Evolutionary conservation across 1,140 invertebrate species (phyloP), one percentile per base, ranked within the genome.

Genomic region (Magallana angulata): DNA sequence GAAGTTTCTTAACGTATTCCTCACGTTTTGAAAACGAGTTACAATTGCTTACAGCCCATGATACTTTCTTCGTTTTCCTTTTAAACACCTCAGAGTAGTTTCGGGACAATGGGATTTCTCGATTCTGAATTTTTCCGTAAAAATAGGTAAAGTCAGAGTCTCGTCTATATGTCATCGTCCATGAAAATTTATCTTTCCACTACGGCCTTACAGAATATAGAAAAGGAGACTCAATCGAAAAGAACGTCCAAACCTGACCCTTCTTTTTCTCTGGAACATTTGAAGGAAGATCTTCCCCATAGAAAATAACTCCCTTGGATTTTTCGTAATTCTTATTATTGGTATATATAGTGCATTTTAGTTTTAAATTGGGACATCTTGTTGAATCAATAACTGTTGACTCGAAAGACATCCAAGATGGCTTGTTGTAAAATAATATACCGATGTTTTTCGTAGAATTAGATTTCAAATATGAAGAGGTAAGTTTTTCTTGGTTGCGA

Each of bases 21-120:
- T 96, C 94, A 18, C 97, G 93, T 2, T 92, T 92, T 87, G 96
- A 96, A n/a, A 87, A 90, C 0, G 96, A 94, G 0, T 91, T 5
- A 89, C 97, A 97, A 90, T 97, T 96, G 76, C 96, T 96, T 1
- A 96, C 96, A 82, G 97, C 95, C 96, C 96, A 97, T 2, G 95
- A 95, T 0, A 96, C 96, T 12, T 85, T 82, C 14, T 83, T 88
- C n/a, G 76, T 90, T 84, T 94, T 94, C 6, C 82, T 80, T 58
- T 85, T 36, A 60, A 81, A 84, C 30, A 91, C 91, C 48, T 48
- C 30, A 12, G 57, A 80, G 24, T 86, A 80, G 11, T 83, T 58
- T 56, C 18, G 58, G 1, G 56, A 85, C 8, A 62, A n/a, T 3
- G 30, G n/a, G 12, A 14, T 68, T 76, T 57, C 24, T 11, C 16